phyloP scores from a whole-genome alignment of 2,797 vertebrate species.

The Anisognathus igniventris region DNA sequence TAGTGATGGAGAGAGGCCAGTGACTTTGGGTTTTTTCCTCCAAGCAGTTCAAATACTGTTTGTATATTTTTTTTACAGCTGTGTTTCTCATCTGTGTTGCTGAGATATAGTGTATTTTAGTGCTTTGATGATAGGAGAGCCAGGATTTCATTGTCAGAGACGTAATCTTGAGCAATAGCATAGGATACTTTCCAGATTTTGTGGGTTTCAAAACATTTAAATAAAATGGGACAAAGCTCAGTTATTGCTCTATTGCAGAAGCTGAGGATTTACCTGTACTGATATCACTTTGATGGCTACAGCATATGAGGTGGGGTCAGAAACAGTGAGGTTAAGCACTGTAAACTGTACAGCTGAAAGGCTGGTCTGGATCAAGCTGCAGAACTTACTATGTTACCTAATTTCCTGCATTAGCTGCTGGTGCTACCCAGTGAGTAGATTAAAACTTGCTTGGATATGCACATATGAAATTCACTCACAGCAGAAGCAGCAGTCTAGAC shows the following conservation, averaged over 20 bases:
- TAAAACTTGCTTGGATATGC: background rate
- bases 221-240: background rate
- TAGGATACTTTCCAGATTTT: background rate
- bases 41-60: background rate
- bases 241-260: background rate
- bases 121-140: background rate
- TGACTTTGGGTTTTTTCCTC: background rate
- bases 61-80: constrained; percentile 21
- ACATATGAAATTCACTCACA: background rate
- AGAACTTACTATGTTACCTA: background rate
- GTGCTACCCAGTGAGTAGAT: background rate
- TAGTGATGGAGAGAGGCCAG: background rate
- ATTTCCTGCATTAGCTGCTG: background rate
- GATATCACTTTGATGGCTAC: background rate
- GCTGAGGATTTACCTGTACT: background rate
- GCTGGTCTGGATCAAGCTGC: background rate
- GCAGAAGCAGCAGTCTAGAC: background rate
- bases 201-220: background rate
- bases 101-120: constrained; percentile 1
- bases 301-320: background rate
- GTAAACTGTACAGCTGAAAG: background rate
- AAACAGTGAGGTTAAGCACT: background rate
- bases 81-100: background rate
- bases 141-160: background rate
- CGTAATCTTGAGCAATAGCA: background rate